phyloP scores from a whole-genome alignment of 1,140 invertebrate species.

The honey bee (Apis mellifera) region Amel_HAv3.1 CM009933.2:11402001-11402500 shows the following conservation, averaged over 20 bases:
- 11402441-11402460: no score
- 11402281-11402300: no score
- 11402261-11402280: no score
- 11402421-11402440: neutral
- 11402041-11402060: neutral
- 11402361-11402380: no score
- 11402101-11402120: neutral
- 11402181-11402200: neutral
- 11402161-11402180: no score
- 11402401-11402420: no score
- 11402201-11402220: neutral
- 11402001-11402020: no score
- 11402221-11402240: no score
- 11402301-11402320: no score
- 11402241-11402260: no score
- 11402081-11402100: neutral
- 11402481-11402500: conserved; percentile 26
- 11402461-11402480: conserved; percentile 11
- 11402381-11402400: neutral
- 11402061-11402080: neutral
- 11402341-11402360: no score
- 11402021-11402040: neutral
- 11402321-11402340: no score
- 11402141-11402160: neutral
- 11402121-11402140: neutral